A percentile compares a stretch with the other conserved stretches of the same genome.
Evolutionary conservation across 2,113 vertebrate genomes (phyloP).

Genomic region (Dipodomys ordii): DNA sequence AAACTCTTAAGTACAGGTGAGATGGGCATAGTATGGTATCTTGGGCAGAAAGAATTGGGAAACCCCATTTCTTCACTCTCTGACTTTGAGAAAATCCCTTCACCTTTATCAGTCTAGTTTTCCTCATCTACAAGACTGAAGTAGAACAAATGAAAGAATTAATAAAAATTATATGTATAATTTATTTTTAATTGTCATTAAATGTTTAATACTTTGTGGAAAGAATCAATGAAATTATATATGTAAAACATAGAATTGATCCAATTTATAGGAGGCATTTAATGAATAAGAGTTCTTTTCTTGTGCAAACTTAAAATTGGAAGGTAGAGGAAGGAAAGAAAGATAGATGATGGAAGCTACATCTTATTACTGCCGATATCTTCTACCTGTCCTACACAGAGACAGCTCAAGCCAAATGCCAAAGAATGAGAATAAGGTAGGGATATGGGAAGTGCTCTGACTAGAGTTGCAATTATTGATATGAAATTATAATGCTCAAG

Average conservation of each 20-base stretch:
- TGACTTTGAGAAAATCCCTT: neutral
- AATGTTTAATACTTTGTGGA: too few relatives aligned
- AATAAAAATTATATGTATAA: neutral
- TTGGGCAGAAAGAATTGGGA: neutral
- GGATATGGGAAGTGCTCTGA: neutral
- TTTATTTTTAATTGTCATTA: too few relatives aligned
- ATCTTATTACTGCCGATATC: neutral
- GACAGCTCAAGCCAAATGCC: neutral
- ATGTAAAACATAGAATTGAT: neutral
- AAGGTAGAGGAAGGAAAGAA: conserved; percentile 2
- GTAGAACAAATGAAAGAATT: neutral
- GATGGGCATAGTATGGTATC: neutral
- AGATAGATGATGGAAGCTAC: neutral
- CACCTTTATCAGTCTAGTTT: neutral
- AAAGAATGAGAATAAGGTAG: neutral
- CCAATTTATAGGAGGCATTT: neutral
- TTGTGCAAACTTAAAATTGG: neutral
- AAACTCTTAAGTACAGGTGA: neutral
- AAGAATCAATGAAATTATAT: too few relatives aligned
- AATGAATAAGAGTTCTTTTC: neutral
- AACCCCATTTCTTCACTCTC: neutral
- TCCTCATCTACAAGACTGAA: neutral
- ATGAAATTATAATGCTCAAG: neutral
- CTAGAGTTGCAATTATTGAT: fast-evolving
- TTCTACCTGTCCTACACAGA: neutral